These are phyloP conservation scores for Aphelocoma coerulescens DNA, from an alignment of 2,113 vertebrate species.

Conservation along the genomic window DNA sequence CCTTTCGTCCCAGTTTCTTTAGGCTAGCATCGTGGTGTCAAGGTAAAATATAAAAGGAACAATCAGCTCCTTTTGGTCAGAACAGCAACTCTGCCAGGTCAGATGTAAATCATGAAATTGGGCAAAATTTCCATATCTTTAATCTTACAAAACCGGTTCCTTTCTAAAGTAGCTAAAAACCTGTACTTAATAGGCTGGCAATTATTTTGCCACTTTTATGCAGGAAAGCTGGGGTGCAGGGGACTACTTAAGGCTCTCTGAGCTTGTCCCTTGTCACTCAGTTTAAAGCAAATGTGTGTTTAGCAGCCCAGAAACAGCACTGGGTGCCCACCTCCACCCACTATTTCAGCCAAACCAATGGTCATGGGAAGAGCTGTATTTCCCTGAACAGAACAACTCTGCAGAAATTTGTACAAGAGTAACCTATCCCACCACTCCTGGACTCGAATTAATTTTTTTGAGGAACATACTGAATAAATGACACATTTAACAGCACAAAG, in stretches of 20 bases:
- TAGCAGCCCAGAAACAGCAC: not conserved
- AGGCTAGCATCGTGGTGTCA: rapidly evolving
- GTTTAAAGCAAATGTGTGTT: not conserved
- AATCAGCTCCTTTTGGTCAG: not conserved
- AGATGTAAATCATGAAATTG: not conserved
- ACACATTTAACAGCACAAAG: not conserved
- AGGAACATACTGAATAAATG: not conserved
- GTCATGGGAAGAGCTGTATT: not conserved
- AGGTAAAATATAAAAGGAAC: not conserved
- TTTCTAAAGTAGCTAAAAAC: not conserved
- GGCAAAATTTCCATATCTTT: not conserved
- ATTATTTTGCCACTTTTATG: not conserved
- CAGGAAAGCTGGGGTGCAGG: not conserved
- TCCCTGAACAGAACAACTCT: not conserved
- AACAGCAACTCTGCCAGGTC: not conserved
- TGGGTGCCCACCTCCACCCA: not conserved
- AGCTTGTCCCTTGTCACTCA: not conserved
- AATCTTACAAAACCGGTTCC: not conserved
- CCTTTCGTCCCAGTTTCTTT: not conserved
- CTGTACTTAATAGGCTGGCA: not conserved
- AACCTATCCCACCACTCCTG: not conserved
- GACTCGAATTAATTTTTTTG: not conserved
- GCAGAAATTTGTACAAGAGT: not conserved
- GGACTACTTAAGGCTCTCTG: not conserved
- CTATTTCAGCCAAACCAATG: not conserved